A percentile compares a stretch with the other conserved stretches of the same genome.
phyloP scores from a whole-genome alignment of 2,888 invertebrate species.

The Machimus atricapillus region DNA sequence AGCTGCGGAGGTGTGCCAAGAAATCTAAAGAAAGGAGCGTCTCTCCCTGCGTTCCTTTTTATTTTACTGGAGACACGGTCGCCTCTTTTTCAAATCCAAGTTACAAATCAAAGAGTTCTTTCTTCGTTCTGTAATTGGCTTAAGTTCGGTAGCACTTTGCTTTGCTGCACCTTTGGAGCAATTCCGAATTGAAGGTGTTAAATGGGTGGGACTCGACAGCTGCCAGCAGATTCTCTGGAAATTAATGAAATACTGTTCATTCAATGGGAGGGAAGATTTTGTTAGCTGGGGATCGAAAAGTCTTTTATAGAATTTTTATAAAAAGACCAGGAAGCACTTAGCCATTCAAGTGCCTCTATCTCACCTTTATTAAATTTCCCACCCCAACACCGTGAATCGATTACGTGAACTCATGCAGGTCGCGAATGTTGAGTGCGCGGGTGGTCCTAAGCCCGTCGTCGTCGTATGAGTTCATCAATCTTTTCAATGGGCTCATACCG shows the following conservation, averaged over 20 bases:
- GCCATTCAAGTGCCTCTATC: neutral
- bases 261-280: neutral
- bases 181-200: neutral
- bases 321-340: neutral
- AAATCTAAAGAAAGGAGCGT: neutral
- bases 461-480: neutral
- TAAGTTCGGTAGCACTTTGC: neutral
- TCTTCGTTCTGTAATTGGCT: conserved; percentile 3
- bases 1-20: neutral
- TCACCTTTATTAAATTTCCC: neutral
- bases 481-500: neutral
- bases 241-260: neutral
- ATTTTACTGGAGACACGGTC: neutral
- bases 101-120: neutral
- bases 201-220: neutral
- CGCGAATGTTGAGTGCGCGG: neutral
- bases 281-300: neutral
- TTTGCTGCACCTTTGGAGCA: neutral
- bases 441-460: neutral
- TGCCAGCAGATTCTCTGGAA: neutral
- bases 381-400: neutral
- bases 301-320: neutral
- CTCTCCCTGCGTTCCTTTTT: neutral
- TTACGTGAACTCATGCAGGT: neutral
- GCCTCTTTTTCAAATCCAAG: neutral